Conservation (phyloP, 2,888 invertebrate species). For the Frankliniella fusca region DNA sequence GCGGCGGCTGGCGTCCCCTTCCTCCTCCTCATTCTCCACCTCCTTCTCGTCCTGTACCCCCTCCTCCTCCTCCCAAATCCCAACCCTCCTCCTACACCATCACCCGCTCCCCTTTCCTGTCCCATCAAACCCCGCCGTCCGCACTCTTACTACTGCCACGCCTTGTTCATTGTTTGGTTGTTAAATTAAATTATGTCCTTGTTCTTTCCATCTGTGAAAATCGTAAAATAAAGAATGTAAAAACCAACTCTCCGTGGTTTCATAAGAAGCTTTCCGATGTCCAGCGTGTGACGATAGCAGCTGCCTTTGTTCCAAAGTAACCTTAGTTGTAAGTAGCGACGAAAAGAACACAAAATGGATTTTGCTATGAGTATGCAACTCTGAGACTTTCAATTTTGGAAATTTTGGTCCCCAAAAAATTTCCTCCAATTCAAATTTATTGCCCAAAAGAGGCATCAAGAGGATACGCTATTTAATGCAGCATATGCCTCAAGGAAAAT, state of each 20-base stretch:
- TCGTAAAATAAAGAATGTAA: neutral
- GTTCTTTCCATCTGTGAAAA: conserved; percentile 24
- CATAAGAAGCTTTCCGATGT: too few species aligned
- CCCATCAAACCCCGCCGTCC: neutral
- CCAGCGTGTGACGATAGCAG: too few species aligned
- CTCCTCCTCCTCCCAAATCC: neutral
- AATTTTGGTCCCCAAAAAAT: too few species aligned
- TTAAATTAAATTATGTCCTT: conserved; percentile 5
- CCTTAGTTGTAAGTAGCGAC: too few species aligned
- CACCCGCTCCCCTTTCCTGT: neutral
- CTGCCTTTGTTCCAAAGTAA: too few species aligned
- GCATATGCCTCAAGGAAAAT: too few species aligned
- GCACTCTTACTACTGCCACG: conserved; percentile 12
- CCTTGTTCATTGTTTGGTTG: neutral
- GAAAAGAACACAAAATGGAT: too few species aligned
- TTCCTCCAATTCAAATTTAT: too few species aligned
- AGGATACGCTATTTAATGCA: too few species aligned
- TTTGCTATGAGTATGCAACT: too few species aligned
- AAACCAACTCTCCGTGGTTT: neutral
- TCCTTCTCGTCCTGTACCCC: neutral
- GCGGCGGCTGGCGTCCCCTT: neutral
- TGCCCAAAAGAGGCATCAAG: too few species aligned
- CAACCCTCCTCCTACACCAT: neutral
- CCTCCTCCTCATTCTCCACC: neutral
- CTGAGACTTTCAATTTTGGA: too few species aligned